Conservation (phyloP, 2,113 vertebrate species). For the Oryzias melastigma region DNA sequence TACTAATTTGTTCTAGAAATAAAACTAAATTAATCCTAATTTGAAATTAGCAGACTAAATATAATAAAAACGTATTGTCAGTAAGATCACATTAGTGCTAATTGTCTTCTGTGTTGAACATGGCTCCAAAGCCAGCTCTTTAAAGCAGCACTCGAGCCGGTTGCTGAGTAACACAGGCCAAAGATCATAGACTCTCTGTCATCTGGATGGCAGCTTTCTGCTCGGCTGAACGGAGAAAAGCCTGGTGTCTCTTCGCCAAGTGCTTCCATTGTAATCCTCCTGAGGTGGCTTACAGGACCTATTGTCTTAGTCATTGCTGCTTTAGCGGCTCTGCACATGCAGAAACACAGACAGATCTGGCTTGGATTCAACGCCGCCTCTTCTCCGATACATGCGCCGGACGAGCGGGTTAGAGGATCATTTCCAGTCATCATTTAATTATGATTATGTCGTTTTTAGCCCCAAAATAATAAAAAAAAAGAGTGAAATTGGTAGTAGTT, state of each 20-base stretch:
- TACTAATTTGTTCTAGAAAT: too few species aligned
- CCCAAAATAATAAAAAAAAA: too few species aligned
- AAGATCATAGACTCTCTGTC: conserved; percentile 37
- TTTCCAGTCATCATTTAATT: too few species aligned
- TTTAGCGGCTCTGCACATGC: conserved; percentile 50
- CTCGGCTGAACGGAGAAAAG: conserved; percentile 24
- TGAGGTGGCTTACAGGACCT: conserved; percentile 47
- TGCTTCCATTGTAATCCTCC: conserved; percentile 52
- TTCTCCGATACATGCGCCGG: too few species aligned
- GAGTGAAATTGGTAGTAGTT: too few species aligned
- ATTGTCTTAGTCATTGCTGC: conserved; percentile 56
- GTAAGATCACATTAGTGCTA: background rate
- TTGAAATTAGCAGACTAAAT: background rate
- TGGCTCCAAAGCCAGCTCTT: background rate
- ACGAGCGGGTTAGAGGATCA: conserved; percentile 20
- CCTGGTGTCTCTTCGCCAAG: conserved; percentile 42
- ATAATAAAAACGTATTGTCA: background rate
- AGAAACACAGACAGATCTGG: conserved; percentile 8
- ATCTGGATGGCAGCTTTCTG: conserved; percentile 23
- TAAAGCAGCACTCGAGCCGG: background rate
- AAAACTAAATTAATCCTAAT: background rate
- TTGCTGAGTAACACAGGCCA: conserved; percentile 22
- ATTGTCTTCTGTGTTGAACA: background rate
- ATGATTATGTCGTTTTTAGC: too few species aligned
- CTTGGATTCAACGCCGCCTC: conserved; percentile 8